Base-by-base conservation (phyloP, 2,797 vertebrate genomes). In the Aplochiton taeniatus region DNA sequence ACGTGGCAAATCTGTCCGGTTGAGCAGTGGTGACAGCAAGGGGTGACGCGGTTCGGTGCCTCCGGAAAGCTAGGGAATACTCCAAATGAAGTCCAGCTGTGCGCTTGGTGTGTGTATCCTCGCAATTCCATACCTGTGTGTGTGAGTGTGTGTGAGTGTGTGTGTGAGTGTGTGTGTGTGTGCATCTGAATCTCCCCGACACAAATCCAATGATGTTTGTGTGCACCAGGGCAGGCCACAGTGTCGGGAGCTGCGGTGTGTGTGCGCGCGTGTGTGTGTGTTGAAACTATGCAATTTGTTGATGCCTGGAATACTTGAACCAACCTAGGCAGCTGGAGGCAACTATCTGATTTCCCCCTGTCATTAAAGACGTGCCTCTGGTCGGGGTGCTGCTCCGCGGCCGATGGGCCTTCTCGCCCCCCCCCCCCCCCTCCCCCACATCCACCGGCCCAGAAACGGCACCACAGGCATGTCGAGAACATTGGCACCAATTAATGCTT, bases 71-170 rank as follows among this genome's bases (percentile, higher is more conserved):
- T 72, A 61, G 71, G 47, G 68, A 76, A 75, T 71, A 72, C 79
- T 76, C 19, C 60, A 70, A 82, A 78, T 84, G 61, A 66, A 79
- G 69, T 77, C 74, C 79, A 78, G 78, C 79, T 85, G 81, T 65
- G 69, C 61, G 44, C 69, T 65, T 68, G 65, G 59, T 61, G 58
- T 61, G 68, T 42, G 64, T n/a, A 43, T 53, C 14, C 48, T 43
- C 43, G 52, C n/a, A n/a, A n/a, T 55, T 45, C 31, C 44, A 41
- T 44, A 31, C 51, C n/a, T 51, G 47, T 44, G 45, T 41, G 45
- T 64, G 52, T 41, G 52, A 55, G 62, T 58, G 47, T 58, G 45
- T 49, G 45, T 65, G 46, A 42, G 46, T 58, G 63, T 18, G 56
- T 66, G 47, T 42, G 58, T 42, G 17, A 18, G 50, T 54, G 4